Conservation (phyloP, 2,113 vertebrate genomes). For the Oncorhynchus gorbuscha region DNA sequence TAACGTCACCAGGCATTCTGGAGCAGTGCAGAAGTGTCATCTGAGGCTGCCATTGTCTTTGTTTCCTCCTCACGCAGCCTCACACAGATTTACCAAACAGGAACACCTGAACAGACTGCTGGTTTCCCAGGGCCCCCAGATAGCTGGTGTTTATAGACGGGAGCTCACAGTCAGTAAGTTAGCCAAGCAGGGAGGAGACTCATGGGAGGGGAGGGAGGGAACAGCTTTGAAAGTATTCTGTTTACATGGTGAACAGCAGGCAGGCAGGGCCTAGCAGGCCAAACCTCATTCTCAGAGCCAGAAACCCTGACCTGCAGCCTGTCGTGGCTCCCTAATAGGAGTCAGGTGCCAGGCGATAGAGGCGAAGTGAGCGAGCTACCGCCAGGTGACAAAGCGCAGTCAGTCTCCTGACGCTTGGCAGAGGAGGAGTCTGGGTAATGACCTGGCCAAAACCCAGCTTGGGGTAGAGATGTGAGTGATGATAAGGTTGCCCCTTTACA, state of each 20-base stretch:
- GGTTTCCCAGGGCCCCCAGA: neutral
- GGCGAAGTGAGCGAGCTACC: conserved; percentile 3
- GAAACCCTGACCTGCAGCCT: conserved; percentile 36
- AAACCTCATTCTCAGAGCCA: conserved; percentile 30
- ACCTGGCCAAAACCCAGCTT: conserved; percentile 35
- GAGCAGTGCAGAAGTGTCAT: neutral
- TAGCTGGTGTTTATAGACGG: neutral
- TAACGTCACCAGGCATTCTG: neutral
- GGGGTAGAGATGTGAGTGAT: conserved; percentile 48
- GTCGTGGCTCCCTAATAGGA: conserved; percentile 32
- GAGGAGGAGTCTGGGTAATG: conserved; percentile 38
- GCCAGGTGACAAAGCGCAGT: conserved; percentile 47
- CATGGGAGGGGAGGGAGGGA: neutral
- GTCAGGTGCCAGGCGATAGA: conserved; percentile 32
- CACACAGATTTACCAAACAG: neutral
- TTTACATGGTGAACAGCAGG: neutral
- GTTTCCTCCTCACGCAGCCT: neutral
- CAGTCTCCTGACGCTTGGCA: conserved; percentile 47
- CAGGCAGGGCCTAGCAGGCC: neutral
- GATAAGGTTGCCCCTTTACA: conserved; percentile 6
- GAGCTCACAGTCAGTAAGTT: conserved; percentile 1
- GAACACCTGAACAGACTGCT: neutral
- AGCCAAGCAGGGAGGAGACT: neutral
- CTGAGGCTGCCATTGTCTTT: neutral
- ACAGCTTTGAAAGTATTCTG: too few relatives aligned